These are phyloP conservation scores for Brenthis ino DNA, from an alignment of 2,888 invertebrate species.

Conservation along the genomic window DNA sequence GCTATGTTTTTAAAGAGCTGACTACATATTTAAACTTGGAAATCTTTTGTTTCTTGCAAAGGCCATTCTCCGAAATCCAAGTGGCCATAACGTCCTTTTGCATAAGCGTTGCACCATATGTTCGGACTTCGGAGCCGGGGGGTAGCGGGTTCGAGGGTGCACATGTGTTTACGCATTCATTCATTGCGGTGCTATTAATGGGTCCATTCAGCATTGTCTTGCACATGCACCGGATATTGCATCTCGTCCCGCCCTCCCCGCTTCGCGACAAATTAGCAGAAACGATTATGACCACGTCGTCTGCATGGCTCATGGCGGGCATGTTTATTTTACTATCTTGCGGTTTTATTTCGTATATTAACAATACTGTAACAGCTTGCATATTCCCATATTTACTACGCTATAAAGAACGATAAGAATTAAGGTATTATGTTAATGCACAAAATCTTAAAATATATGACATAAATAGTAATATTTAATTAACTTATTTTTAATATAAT, in stretches of 20 bases:
- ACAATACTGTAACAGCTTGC: constrained; percentile 19
- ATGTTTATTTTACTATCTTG: constrained; percentile 39
- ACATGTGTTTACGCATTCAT: constrained; percentile 78
- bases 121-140: constrained; percentile 54
- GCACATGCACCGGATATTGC: constrained; percentile 77
- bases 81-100: constrained; percentile 72
- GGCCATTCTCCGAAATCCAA: constrained; percentile 70
- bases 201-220: constrained; percentile 78
- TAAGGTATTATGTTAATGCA: neutral
- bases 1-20: neutral
- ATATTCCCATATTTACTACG: constrained; percentile 21
- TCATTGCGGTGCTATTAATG: constrained; percentile 76
- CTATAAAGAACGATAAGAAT: constrained; percentile 11
- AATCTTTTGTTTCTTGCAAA: constrained; percentile 51
- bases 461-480: too few relatives aligned
- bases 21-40: constrained; percentile 3
- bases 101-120: constrained; percentile 68
- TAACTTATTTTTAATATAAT: neutral
- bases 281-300: constrained; percentile 52
- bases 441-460: neutral
- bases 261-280: constrained; percentile 69
- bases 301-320: constrained; percentile 27
- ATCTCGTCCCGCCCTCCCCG: constrained; percentile 50
- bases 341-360: constrained; percentile 32
- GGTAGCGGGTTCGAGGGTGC: constrained; percentile 56